Conservation (phyloP, 2,113 vertebrate species). For the Chionis minor region DNA sequence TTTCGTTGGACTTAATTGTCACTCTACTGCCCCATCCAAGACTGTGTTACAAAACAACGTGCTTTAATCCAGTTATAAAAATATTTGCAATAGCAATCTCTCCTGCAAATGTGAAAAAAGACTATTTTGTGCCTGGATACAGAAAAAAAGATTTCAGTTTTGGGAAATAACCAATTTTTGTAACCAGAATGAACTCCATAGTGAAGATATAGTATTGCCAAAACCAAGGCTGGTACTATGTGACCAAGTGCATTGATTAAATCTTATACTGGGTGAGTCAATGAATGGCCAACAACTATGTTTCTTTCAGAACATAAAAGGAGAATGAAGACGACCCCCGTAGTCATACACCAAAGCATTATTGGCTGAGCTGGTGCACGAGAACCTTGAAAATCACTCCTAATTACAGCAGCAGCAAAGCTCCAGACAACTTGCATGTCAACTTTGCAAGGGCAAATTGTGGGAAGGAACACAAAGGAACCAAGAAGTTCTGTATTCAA, state of each 20-base stretch:
- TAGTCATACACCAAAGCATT: background rate
- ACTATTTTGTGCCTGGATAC: background rate
- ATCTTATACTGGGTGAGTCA: background rate
- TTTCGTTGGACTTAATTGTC: background rate
- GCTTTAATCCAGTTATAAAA: background rate
- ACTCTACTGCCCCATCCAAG: background rate
- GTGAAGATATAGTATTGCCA: background rate
- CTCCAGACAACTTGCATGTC: background rate
- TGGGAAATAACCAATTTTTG: background rate
- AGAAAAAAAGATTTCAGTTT: background rate
- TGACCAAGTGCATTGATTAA: background rate
- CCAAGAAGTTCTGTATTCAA: background rate
- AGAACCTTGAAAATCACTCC: background rate
- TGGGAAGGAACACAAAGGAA: background rate
- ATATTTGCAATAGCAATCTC: background rate
- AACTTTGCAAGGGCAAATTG: background rate
- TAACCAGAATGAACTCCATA: background rate
- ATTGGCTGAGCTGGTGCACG: background rate
- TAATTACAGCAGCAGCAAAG: background rate
- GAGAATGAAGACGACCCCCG: background rate
- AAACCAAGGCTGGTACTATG: background rate
- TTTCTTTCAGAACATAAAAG: background rate
- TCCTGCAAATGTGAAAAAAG: background rate
- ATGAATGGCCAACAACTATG: background rate
- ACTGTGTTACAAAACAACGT: background rate